These are phyloP conservation scores for Poicephalus gulielmi DNA, from an alignment of 2,113 vertebrate genomes.

Conservation along the genomic window DNA sequence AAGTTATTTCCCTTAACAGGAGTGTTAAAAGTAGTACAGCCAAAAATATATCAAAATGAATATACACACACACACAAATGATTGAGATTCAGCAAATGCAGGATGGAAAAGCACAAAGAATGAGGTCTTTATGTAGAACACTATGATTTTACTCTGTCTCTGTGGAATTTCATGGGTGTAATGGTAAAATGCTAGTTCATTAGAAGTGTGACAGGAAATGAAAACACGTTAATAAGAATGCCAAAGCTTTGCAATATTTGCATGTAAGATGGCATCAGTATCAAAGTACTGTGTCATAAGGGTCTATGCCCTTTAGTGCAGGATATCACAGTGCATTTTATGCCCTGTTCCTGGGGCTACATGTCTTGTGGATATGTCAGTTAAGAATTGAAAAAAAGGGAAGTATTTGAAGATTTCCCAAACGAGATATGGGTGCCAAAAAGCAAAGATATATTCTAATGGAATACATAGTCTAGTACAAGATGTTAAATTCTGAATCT, in stretches of 20 bases:
- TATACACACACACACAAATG: background rate
- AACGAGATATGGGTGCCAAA: fast-evolving
- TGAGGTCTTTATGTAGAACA: background rate
- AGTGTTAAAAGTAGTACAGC: background rate
- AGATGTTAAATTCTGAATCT: background rate
- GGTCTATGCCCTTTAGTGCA: background rate
- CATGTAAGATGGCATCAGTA: background rate
- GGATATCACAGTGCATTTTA: background rate
- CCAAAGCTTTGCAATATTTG: background rate
- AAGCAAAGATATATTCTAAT: background rate
- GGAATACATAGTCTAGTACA: background rate
- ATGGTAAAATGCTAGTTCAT: background rate
- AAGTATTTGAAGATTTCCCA: background rate
- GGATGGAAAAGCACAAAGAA: background rate
- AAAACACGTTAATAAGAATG: background rate
- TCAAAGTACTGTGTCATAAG: background rate
- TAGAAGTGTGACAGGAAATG: background rate
- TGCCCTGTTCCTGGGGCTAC: background rate
- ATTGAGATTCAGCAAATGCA: background rate
- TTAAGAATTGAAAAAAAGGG: background rate
- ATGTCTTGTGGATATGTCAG: background rate
- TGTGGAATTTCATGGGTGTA: background rate
- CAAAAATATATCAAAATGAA: background rate
- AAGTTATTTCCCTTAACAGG: background rate
- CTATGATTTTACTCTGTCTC: background rate